Percentiles rank a stretch among this genome's conserved stretches.
Evolutionary conservation across 2,888 invertebrate species (phyloP).

Genomic region (Cybosia mesomella): DNA sequence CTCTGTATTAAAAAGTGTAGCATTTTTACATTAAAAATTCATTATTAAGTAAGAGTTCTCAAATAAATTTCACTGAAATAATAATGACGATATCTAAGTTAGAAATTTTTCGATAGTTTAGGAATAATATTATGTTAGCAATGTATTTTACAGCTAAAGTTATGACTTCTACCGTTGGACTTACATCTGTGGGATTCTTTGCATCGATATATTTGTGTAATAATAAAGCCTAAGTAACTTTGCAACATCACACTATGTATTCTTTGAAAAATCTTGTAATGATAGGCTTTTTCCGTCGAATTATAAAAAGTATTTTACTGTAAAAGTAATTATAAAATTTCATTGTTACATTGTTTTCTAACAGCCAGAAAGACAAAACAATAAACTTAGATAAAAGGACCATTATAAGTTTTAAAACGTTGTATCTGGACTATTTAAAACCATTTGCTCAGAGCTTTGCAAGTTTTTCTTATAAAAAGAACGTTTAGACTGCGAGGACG

Average conservation of each 20-base stretch:
- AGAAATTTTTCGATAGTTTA: conserved; percentile 12
- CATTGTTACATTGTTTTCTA: background rate
- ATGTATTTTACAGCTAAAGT: background rate
- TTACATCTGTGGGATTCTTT: background rate
- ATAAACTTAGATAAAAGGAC: conserved; percentile 50
- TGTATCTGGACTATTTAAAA: conserved; percentile 76
- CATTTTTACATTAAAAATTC: conserved; percentile 36
- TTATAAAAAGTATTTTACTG: too few species aligned
- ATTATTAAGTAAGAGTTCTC: conserved; percentile 29
- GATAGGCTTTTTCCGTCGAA: background rate
- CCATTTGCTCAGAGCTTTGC: conserved; percentile 80
- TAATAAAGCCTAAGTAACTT: background rate
- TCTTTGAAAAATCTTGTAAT: background rate
- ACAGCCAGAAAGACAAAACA: conserved; percentile 37
- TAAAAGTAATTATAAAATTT: too few species aligned
- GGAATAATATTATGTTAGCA: background rate
- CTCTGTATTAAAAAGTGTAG: conserved; percentile 32
- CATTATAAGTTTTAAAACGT: conserved; percentile 53
- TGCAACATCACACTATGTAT: too few species aligned
- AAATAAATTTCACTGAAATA: conserved; percentile 36
- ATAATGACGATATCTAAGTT: conserved; percentile 24
- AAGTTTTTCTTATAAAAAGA: conserved; percentile 73
- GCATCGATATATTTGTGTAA: background rate
- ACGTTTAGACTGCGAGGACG: conserved; percentile 64
- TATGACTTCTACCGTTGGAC: background rate